These are phyloP conservation scores for Coendou prehensilis DNA, from an alignment of 2,797 vertebrate genomes.

Conservation along the genomic window DNA sequence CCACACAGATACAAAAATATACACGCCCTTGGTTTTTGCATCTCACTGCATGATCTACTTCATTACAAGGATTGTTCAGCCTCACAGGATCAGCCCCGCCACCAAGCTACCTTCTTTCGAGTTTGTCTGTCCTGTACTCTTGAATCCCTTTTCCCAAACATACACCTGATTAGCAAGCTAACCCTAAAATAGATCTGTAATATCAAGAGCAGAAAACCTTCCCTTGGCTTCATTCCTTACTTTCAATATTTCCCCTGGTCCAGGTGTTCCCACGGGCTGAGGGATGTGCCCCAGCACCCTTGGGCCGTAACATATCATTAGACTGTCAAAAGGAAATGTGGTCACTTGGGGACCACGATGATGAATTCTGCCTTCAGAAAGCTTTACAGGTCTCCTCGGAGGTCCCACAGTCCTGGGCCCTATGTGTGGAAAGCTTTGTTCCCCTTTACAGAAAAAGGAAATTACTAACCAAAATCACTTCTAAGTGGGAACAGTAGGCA, in stretches of 20 bases:
- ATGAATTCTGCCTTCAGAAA: constrained; percentile 45
- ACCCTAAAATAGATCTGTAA: constrained; percentile 65
- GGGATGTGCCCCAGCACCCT: background rate
- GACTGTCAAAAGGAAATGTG: constrained; percentile 57
- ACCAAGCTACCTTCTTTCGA: constrained; percentile 64
- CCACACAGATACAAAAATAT: constrained; percentile 81
- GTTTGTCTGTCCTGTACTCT: constrained; percentile 17
- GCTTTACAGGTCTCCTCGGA: constrained; percentile 26
- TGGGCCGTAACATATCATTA: background rate
- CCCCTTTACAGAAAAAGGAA: constrained; percentile 54
- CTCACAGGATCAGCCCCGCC: constrained; percentile 62
- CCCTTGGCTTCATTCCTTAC: constrained; percentile 68
- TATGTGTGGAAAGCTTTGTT: constrained; percentile 60
- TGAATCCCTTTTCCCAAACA: constrained; percentile 57
- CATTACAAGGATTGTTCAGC: constrained; percentile 78
- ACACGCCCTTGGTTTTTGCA: constrained; percentile 78
- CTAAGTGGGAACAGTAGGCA: background rate
- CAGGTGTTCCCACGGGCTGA: background rate
- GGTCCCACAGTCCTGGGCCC: constrained; percentile 48
- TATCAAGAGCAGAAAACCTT: constrained; percentile 55
- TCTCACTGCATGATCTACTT: constrained; percentile 75
- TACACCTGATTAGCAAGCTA: constrained; percentile 68
- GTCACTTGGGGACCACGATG: background rate
- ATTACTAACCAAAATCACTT: constrained; percentile 50
- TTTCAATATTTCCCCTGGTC: constrained; percentile 54